Evolutionary conservation across 2,888 invertebrate species (phyloP).

Genomic region (Xestobium rufovillosum): DNA sequence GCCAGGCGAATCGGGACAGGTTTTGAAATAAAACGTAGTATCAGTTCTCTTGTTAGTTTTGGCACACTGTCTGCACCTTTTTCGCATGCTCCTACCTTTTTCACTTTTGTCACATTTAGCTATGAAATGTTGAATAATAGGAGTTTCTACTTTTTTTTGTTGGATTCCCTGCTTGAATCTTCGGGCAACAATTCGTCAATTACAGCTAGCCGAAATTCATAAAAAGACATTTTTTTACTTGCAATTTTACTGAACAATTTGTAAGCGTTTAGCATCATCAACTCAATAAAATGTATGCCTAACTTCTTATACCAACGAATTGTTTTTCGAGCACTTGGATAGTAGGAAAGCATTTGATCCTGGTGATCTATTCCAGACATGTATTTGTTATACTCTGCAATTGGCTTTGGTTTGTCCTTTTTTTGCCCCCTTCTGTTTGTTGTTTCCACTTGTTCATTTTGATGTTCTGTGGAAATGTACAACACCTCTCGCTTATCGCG

Average conservation of each 20-base stretch:
- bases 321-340: constrained; percentile 19
- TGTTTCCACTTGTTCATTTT: constrained; percentile 5
- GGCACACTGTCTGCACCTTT: no score
- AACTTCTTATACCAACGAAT: constrained; percentile 21
- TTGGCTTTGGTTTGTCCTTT: constrained; percentile 20
- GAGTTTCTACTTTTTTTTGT: no score
- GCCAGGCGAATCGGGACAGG: no score
- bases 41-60: no score
- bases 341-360: constrained; percentile 23
- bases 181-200: no score
- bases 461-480: constrained; percentile 20
- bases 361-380: constrained; percentile 21
- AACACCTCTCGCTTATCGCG: constrained; percentile 21
- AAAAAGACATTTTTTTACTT: no score
- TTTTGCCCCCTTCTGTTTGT: constrained; percentile 1
- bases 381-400: constrained; percentile 20
- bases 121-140: no score
- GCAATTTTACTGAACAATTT: constrained; percentile 14
- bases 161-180: no score
- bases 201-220: no score
- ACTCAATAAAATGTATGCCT: constrained; percentile 20
- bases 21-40: no score
- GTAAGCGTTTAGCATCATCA: constrained; percentile 16
- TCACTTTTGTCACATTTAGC: no score
- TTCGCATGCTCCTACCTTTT: no score